Base-by-base conservation (phyloP, 2,113 vertebrate species). In the Colaptes auratus region DNA sequence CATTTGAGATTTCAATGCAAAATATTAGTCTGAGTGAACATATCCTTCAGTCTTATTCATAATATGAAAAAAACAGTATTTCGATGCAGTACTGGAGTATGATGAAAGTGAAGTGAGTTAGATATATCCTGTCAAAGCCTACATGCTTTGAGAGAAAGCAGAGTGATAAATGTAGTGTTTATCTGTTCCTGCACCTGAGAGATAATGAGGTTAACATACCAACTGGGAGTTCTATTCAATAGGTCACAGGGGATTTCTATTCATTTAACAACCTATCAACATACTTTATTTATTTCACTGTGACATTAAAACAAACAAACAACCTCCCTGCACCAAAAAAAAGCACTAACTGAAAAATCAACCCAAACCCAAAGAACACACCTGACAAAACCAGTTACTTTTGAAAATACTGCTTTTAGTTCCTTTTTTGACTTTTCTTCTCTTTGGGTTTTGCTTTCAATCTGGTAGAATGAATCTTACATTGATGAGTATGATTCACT, bases 401-500 rank as follows among this genome's bases (percentile, higher is more conserved):
- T 53, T n/a, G 10, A 81, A 58, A 70, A 61, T 30, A 10, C 4
- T 0, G 12, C 0, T 56, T 73, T n/a, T 52, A 0, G 2, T 42
- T 65, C 2, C 1, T 19, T 82, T 71, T 67, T 55, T 9, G 10
- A 11, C 6, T 52, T 77, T 81, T 36, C 9, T 56, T 6, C 1
- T 50, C 1, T 48, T 60, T 69, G 28, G 2, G 0, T 82, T 78
- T 77, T 44, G 4, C 4, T 6, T n/a, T 2, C 5, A 30, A 18
- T 61, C 20, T 35, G n/a, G 6, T 4, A n/a, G 50, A 74, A 58
- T 36, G 6, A 88, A 82, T 55, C 2, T 7, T 44, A 30, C 35
- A 19, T 2, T 35, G 8, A 46, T 39, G 3, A 9, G 7, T 64
- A 6, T 10, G 1, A 27, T 92, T 65, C 7, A 31, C 7, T 74